Percentiles rank a stretch among this genome's conserved stretches.
These are phyloP conservation scores for Lanistes nyassanus DNA, from an alignment of 1,140 invertebrate species.

Conservation along the genomic window DNA sequence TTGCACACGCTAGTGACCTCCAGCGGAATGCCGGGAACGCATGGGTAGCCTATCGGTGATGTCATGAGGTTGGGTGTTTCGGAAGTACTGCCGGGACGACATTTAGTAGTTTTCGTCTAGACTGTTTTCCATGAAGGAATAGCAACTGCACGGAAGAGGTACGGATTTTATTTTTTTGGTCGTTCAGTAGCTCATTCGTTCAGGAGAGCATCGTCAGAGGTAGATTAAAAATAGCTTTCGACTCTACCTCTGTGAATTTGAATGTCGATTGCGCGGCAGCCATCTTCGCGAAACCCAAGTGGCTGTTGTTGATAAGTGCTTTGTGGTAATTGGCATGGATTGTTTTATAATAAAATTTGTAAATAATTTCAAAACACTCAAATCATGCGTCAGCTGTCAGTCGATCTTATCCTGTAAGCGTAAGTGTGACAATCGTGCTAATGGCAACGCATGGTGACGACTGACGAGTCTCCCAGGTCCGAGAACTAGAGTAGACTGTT, in stretches of 20 bases:
- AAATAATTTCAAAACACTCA: too few relatives aligned
- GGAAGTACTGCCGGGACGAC: neutral
- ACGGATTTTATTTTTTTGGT: neutral
- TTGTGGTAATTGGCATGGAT: too few relatives aligned
- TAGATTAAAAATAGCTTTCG: conserved; percentile 4
- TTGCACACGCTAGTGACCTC: conserved; percentile 30
- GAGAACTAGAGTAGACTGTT: too few relatives aligned
- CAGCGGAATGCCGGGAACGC: conserved; percentile 32
- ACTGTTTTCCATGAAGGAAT: neutral
- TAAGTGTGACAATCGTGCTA: too few relatives aligned
- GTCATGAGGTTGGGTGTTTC: conserved; percentile 11
- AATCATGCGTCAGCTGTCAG: too few relatives aligned
- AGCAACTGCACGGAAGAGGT: neutral
- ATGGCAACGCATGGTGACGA: too few relatives aligned
- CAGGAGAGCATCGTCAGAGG: neutral
- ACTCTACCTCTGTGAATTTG: conserved; percentile 5
- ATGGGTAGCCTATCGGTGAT: conserved; percentile 29
- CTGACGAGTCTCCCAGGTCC: too few relatives aligned
- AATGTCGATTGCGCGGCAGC: conserved; percentile 27
- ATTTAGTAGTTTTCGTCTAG: neutral
- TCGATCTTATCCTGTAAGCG: too few relatives aligned
- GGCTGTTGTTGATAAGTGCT: too few relatives aligned
- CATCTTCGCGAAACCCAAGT: conserved; percentile 8
- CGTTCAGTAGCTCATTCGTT: neutral
- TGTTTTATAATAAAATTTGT: too few relatives aligned